Evolutionary conservation across 2,888 invertebrate genomes (phyloP), one percentile per base, ranked within the genome.

Genomic region (Hirtodrosophila confusa): DNA sequence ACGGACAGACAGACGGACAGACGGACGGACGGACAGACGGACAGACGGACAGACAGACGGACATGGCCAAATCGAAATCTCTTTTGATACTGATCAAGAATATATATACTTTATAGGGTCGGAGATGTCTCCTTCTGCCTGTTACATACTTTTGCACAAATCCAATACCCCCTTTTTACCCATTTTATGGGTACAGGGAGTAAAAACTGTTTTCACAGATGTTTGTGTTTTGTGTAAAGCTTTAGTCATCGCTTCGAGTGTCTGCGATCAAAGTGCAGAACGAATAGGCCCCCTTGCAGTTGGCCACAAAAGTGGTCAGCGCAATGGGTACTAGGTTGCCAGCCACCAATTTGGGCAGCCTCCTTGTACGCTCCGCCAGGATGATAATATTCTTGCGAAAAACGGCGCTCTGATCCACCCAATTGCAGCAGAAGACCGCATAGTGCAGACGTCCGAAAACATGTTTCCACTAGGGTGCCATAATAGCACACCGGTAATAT

Each of bases 251-350:
- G 0, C 11, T 12, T 7, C 60, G 41, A 0, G 40, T 33, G 10
- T 87, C 67, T 8, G 58, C 69, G 10, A 88, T 66, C 1, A 83
- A 2, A 10, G 83, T 76, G n/a, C 60, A 88, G 12, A 82, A 70
- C 4, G 83, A 88, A 45, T 87, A 83, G 37, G 83, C 76, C 1
- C 68, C 76, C 55, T 88, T 88, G 12, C 70, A 76, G 35, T 57
- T 85, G n/a, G 68, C 69, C 33, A 76, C 10, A 8, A 86, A 83
- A 2, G 88, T 88, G 55, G 57, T 69, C 27, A 83, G 7, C 0
- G 73, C 53, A 24, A 83, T 88, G n/a, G 79, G 69, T 8, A 83
- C 35, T 3, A 88, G n/a, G 4, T 63, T 29, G 1, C 88, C 88
- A 6, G 83, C 83, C 3, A 72, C 3, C 2, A 78, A 47, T 2